Base-by-base conservation (phyloP, 2,888 invertebrate species). In the Pomacea canaliculata region DNA sequence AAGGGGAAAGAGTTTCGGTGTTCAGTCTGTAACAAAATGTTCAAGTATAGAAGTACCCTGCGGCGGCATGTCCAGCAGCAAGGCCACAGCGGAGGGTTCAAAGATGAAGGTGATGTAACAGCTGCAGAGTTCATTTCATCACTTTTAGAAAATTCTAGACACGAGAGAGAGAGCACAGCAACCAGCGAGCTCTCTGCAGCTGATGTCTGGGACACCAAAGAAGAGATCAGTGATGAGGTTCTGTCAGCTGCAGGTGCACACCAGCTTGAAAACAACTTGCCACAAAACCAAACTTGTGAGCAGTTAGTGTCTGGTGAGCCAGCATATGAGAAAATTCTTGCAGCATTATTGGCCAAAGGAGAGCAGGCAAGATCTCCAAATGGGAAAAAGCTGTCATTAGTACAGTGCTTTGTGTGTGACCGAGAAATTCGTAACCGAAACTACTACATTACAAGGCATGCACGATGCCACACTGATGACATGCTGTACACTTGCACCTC, bases 341-440 rank as follows among this genome's bases (percentile, higher is more conserved):
- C 69, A 12, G n/a, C 67, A 8, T 46, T 74, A 69, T 46, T 74
- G 63, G 37, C 49, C 9, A 68, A 62, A 59, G 74, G 74, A 60
- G 74, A 68, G 19, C 60, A 74, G 27, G 68, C 23, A 7, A 67
- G 74, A n/a, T 68, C 74, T 48, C 16, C 67, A 5, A 63, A 68
- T 16, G 74, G 74, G 12, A 74, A 60, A 27, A 74, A 74, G 37
- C 69, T 68, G 48, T 74, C 74, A 8, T 48, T 74, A 23, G 68
- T 74, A 48, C 74, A 74, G 49, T 74, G 74, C 63, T 74, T 74
- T 69, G 74, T 74, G 7, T 74, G 74, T 59, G 74, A 74, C 37
- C 48, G 74, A 19, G 74, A 74, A 59, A 69, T 74, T 27, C 74
- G 74, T 9, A 74, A 74, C 62, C 60, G 74, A 10, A 74, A 74